Evolutionary conservation across 2,888 invertebrate species (phyloP).

Genomic region (Hofmannophila pseudospretella): DNA sequence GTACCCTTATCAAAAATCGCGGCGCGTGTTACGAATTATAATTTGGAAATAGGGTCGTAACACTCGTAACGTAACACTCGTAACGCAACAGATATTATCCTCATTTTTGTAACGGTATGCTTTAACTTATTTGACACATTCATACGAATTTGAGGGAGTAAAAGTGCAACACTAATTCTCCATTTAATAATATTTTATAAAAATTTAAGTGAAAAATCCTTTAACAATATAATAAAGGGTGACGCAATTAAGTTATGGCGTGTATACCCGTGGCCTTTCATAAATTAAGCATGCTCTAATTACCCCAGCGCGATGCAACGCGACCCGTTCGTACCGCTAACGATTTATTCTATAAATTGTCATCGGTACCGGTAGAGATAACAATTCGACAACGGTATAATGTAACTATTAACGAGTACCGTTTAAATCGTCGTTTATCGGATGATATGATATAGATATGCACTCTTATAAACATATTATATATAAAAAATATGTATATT

Average conservation of each 20-base stretch:
- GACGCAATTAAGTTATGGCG: not conserved
- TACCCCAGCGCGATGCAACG: constrained; percentile 4
- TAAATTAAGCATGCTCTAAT: constrained; percentile 21
- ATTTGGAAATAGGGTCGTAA: constrained; percentile 23
- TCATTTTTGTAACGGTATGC: no score
- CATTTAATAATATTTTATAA: no score
- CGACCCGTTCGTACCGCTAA: not conserved
- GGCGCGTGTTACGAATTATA: constrained; percentile 30
- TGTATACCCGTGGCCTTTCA: constrained; percentile 7
- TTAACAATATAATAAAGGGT: constrained; percentile 9
- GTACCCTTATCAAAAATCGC: constrained; percentile 38
- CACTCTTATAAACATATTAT: no score
- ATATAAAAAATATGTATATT: no score
- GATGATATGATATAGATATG: no score
- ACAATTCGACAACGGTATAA: constrained; percentile 1
- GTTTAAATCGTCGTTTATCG: not conserved
- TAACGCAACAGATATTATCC: no score
- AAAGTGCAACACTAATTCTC: no score
- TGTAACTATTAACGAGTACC: constrained; percentile 2
- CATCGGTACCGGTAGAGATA: constrained; percentile 1
- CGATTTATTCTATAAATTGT: constrained; percentile 2
- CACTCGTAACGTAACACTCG: no score
- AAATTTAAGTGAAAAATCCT: no score
- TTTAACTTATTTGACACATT: no score
- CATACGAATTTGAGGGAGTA: no score